Conservation (phyloP, 2,888 invertebrate species). For the Busseola fusca region DNA sequence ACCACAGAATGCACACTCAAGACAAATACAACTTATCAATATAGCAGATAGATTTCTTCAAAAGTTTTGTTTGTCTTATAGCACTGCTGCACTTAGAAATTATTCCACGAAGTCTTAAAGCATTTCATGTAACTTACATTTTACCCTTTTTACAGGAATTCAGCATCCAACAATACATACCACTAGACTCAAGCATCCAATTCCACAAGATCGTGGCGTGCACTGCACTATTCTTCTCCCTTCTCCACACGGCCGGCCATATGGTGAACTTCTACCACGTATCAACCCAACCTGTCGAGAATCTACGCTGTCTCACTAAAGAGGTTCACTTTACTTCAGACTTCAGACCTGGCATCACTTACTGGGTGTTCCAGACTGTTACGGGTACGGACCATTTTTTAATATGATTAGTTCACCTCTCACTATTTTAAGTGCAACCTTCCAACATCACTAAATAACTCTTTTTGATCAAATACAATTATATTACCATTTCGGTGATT, state of each 20-base stretch:
- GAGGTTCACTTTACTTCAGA: constrained; percentile 98
- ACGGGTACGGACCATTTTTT: constrained; percentile 90
- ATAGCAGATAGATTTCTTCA: no score
- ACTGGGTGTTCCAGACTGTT: constrained; percentile 98
- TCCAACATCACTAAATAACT: neutral
- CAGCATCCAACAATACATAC: constrained; percentile 97
- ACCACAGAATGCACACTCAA: no score
- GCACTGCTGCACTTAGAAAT: no score
- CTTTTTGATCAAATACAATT: no score
- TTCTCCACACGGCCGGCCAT: constrained; percentile 97
- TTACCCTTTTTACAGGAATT: constrained; percentile 89
- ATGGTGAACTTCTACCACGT: constrained; percentile 99
- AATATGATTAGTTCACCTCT: neutral
- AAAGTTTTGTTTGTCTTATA: no score
- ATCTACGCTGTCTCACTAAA: constrained; percentile 96
- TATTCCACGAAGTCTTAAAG: no score
- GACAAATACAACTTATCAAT: no score
- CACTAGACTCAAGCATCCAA: constrained; percentile 97
- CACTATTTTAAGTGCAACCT: neutral
- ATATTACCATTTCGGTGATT: neutral
- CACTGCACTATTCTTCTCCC: constrained; percentile 97
- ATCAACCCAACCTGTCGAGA: constrained; percentile 97
- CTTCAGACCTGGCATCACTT: constrained; percentile 97
- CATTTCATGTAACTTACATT: neutral
- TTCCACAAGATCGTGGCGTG: constrained; percentile 99